phyloP scores from a whole-genome alignment of 2,888 invertebrate genomes.

The Galeruca laticollis region DNA sequence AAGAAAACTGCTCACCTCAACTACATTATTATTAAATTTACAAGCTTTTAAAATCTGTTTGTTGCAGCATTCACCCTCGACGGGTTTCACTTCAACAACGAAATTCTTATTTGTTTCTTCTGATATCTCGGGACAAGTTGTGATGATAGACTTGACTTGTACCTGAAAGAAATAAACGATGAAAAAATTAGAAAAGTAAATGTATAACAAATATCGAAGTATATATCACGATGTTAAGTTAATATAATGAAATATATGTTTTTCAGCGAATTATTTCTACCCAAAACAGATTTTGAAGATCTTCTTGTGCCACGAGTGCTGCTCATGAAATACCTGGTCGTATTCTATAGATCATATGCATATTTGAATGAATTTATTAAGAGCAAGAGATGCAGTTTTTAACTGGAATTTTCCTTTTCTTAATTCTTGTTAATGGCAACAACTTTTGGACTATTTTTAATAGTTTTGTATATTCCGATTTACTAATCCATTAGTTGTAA shows the following conservation, averaged over 20 bases:
- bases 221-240: too few relatives aligned
- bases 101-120: conserved; percentile 67
- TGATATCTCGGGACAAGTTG: conserved; percentile 69
- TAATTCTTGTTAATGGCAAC: too few relatives aligned
- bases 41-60: conserved; percentile 70
- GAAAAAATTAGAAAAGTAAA: background rate
- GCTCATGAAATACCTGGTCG: background rate
- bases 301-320: background rate
- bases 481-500: too few relatives aligned
- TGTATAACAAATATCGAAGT: background rate
- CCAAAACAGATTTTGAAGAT: background rate
- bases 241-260: too few relatives aligned
- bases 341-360: background rate
- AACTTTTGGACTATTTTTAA: too few relatives aligned
- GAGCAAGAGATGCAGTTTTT: too few relatives aligned
- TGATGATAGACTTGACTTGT: conserved; percentile 70
- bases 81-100: conserved; percentile 67
- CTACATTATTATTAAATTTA: conserved; percentile 66
- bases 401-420: too few relatives aligned
- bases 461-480: too few relatives aligned
- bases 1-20: conserved; percentile 59
- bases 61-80: conserved; percentile 72
- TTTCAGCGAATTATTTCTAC: background rate
- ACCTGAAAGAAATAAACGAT: conserved; percentile 64
- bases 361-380: too few relatives aligned